A percentile compares a stretch with the other conserved stretches of the same genome.
These are phyloP conservation scores for Chelidonichthys spinosus DNA, from an alignment of 2,797 vertebrate genomes.

Conservation along the genomic window DNA sequence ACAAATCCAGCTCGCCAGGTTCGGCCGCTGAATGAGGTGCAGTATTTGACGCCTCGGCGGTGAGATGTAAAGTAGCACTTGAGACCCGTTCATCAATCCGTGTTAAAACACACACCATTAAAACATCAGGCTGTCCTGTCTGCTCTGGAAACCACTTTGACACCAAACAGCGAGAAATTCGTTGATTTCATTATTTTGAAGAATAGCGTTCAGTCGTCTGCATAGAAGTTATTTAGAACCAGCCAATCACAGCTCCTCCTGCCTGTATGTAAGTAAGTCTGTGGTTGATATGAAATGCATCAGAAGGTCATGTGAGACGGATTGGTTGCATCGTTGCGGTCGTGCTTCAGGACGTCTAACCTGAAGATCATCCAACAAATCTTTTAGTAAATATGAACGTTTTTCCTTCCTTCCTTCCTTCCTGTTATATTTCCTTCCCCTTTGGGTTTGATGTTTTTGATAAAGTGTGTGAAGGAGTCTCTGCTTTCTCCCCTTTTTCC, in stretches of 20 bases:
- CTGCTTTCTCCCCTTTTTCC: not conserved
- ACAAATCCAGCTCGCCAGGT: too few species aligned
- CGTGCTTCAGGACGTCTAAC: not conserved
- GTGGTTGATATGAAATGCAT: not conserved
- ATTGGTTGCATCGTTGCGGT: not conserved
- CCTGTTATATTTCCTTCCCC: not conserved
- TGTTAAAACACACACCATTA: too few species aligned
- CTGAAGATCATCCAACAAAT: not conserved
- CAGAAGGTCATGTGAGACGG: not conserved
- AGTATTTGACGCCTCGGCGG: too few species aligned
- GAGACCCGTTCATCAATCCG: too few species aligned
- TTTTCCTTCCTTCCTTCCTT: not conserved
- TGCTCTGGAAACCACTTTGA: not conserved
- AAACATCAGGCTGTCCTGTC: not conserved
- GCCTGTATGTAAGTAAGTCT: not conserved
- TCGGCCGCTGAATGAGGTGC: too few species aligned
- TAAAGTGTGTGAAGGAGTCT: constrained; percentile 21
- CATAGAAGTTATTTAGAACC: too few species aligned
- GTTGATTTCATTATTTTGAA: not conserved
- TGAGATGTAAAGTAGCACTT: too few species aligned
- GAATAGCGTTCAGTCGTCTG: not conserved
- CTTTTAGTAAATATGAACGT: not conserved
- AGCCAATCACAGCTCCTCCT: too few species aligned
- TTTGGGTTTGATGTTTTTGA: constrained; percentile 10
- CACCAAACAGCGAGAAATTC: not conserved